These are phyloP conservation scores for Sweltsa coloradensis DNA, from an alignment of 1,140 invertebrate genomes.

Conservation along the genomic window DNA sequence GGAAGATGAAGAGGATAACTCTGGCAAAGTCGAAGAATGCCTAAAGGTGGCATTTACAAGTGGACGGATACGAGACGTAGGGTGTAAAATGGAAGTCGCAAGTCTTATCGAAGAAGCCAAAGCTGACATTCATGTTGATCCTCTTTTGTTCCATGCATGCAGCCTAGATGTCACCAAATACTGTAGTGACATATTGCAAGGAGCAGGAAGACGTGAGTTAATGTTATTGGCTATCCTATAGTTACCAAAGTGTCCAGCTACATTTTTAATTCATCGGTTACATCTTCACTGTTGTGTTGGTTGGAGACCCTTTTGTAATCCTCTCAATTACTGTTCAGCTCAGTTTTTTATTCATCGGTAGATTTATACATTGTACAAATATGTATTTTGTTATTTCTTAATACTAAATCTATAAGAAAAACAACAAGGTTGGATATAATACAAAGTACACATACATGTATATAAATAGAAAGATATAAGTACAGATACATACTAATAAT, in stretches of 20 bases:
- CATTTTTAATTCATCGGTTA: constrained; percentile 1
- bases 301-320: too few relatives aligned
- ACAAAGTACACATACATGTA: too few relatives aligned
- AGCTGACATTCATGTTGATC: constrained; percentile 75
- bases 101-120: constrained; percentile 64
- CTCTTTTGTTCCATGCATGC: constrained; percentile 63
- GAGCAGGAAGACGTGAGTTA: constrained; percentile 69
- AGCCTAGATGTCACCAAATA: constrained; percentile 68
- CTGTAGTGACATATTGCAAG: constrained; percentile 69
- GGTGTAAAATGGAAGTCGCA: constrained; percentile 69
- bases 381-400: too few relatives aligned
- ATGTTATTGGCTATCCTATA: constrained; percentile 6
- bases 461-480: too few relatives aligned
- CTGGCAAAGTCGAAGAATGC: constrained; percentile 67
- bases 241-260: constrained; percentile 1
- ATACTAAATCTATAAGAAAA: too few relatives aligned
- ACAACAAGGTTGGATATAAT: too few relatives aligned
- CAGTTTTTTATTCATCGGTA: too few relatives aligned
- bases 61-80: constrained; percentile 55
- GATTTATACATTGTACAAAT: too few relatives aligned
- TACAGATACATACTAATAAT: too few relatives aligned
- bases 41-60: constrained; percentile 66
- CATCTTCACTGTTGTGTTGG: too few relatives aligned
- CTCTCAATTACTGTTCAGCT: too few relatives aligned
- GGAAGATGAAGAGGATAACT: constrained; percentile 39